Evolutionary conservation across 2,113 vertebrate genomes (phyloP).

Genomic region (Antechinus flavipes): DNA sequence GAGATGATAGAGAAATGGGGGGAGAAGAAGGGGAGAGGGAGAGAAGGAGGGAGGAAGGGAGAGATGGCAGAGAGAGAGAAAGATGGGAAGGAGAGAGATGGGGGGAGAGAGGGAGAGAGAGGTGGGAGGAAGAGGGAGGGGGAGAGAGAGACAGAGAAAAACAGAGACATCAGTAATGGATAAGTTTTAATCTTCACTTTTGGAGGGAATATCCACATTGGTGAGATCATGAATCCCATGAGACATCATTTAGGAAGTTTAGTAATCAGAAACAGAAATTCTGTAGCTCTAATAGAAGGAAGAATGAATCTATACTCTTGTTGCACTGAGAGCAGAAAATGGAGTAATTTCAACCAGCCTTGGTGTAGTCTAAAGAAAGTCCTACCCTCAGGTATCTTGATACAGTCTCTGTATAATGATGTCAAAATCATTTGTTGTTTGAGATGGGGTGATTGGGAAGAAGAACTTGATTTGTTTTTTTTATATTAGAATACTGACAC

Average conservation of each 20-base stretch:
- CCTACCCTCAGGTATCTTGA: neutral
- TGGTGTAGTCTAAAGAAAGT: neutral
- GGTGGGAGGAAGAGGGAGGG: too few species aligned
- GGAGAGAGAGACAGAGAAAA: too few species aligned
- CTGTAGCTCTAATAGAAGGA: neutral
- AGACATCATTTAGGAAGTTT: neutral
- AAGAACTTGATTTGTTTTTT: constrained; percentile 30
- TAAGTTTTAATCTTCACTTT: neutral
- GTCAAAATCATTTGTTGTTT: constrained; percentile 19
- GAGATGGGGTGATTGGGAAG: constrained; percentile 10
- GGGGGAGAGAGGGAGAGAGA: too few species aligned
- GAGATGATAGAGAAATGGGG: too few species aligned
- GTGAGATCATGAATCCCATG: neutral
- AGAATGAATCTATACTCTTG: neutral
- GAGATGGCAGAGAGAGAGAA: too few species aligned
- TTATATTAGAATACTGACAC: constrained; percentile 37
- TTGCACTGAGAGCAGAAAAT: neutral
- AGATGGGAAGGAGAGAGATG: too few species aligned
- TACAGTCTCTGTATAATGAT: neutral
- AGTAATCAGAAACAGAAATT: neutral
- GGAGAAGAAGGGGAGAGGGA: too few species aligned
- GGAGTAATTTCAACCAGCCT: neutral
- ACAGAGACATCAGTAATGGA: neutral
- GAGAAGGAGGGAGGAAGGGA: too few species aligned
- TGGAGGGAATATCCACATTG: neutral